Evolutionary conservation across 2,888 invertebrate species (phyloP), one percentile per base, ranked within the genome.

Genomic region (Resseliella maxima): DNA sequence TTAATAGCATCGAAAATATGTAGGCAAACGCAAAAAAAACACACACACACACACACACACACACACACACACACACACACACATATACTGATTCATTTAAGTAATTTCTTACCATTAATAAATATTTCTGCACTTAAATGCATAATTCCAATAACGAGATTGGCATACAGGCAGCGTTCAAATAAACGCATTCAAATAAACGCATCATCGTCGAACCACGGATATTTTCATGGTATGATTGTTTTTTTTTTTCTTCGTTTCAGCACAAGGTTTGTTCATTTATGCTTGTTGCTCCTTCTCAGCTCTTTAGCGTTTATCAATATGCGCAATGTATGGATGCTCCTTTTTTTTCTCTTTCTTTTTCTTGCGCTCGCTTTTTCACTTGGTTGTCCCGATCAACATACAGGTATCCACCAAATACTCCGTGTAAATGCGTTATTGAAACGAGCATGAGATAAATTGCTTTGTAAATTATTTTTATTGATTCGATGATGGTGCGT

Each of bases 141-240:
- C 72, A 72, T 72, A 72, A 72, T 72, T 72, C 72, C 72, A 72
- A n/a, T 72, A 72, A 72, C 72, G 72, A 72, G 72, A 72, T 72
- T 72, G 72, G 72, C 15, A 18, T 21, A 72, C 72, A 35, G 15
- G 31, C 72, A 31, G 50, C 50, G n/a, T 50, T 50, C 50, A 18
- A 21, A 50, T 18, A 50, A 12, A 50, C 50, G 50, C 21, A 3
- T n/a, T n/a, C 50, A 18, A 15, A 8, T 12, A 41, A 41, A 8
- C 41, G 41, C 41, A 41, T 41, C 41, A 12, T 41, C 41, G 41
- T 41, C 41, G 41, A 12, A 41, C 41, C 41, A 41, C 41, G 12
- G 41, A 41, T 41, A 8, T 41, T 41, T 41, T 41, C 12, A 8
- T 41, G 41, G 41, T 41, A 12, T 50, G 50, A 12, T 50, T 18